Evolutionary conservation across 2,888 invertebrate genomes (phyloP).

Genomic region (Cryptophagus acutangulus): DNA sequence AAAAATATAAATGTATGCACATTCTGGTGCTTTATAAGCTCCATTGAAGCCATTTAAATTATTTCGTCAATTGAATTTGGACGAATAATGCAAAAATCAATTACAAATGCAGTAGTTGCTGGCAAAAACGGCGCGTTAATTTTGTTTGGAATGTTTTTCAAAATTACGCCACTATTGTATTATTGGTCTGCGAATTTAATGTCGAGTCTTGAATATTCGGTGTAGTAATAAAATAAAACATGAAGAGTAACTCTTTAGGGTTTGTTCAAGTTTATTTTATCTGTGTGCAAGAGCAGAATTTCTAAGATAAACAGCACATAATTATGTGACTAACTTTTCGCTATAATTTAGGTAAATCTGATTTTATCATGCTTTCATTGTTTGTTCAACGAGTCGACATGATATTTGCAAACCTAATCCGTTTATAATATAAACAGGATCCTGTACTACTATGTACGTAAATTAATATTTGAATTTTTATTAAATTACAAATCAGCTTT

Average conservation of each 20-base stretch:
- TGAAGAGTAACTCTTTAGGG: too few relatives aligned
- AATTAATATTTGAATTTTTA: slow-evolving; percentile 40
- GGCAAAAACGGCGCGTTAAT: too few relatives aligned
- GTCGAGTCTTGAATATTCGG: too few relatives aligned
- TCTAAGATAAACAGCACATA: slow-evolving; percentile 15
- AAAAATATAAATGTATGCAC: slow-evolving; percentile 3
- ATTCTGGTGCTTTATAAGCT: slow-evolving; percentile 19
- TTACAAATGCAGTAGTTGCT: too few relatives aligned
- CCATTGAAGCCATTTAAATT: slow-evolving; percentile 16
- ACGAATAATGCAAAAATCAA: too few relatives aligned
- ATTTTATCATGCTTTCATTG: slow-evolving; percentile 27
- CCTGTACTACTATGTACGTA: slow-evolving; percentile 23
- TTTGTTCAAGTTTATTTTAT: neutral
- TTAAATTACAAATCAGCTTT: slow-evolving; percentile 30
- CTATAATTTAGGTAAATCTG: slow-evolving; percentile 26
- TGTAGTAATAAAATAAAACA: too few relatives aligned
- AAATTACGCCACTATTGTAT: too few relatives aligned
- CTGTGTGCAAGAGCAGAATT: slow-evolving; percentile 2
- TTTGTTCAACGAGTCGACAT: slow-evolving; percentile 27
- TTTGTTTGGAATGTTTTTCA: too few relatives aligned
- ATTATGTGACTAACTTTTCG: slow-evolving; percentile 22
- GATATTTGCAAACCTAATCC: slow-evolving; percentile 38
- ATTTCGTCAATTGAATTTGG: too few relatives aligned
- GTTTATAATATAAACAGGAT: slow-evolving; percentile 38
- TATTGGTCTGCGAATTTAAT: too few relatives aligned